A percentile compares a stretch with the other conserved stretches of the same genome.
Conservation (phyloP, 2,888 invertebrate species). For the Seira sanloemensis region DNA sequence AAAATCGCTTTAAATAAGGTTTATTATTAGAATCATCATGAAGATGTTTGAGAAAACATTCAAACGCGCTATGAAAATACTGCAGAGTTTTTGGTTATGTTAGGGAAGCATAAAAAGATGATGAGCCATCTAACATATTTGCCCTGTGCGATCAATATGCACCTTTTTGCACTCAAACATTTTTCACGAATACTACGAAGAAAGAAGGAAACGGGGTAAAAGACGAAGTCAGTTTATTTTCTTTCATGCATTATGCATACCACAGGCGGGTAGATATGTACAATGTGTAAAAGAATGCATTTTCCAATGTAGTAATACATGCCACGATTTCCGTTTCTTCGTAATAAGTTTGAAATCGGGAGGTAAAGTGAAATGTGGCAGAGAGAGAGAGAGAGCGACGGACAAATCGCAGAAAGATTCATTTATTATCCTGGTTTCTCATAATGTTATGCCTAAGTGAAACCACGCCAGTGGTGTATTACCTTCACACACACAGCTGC, state of each 20-base stretch:
- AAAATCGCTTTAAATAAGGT: background rate
- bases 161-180: background rate
- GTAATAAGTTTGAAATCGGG: slow-evolving; percentile 26
- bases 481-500: too few relatives aligned
- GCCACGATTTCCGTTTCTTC: slow-evolving; percentile 11
- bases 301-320: background rate
- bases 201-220: background rate
- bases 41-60: background rate
- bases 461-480: background rate
- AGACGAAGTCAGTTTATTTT: background rate
- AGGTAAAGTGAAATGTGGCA: slow-evolving; percentile 30
- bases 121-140: too few relatives aligned
- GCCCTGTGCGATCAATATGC: too few relatives aligned
- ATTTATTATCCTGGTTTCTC: slow-evolving; percentile 22
- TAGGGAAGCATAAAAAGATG: background rate
- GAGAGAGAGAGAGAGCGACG: slow-evolving; percentile 11
- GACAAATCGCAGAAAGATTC: slow-evolving; percentile 34
- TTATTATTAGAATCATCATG: background rate
- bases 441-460: background rate
- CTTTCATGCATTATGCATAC: background rate
- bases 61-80: background rate
- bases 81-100: too few relatives aligned
- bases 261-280: background rate
- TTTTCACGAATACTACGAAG: background rate
- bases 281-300: slow-evolving; percentile 2